These are phyloP conservation scores for Melanchra persicariae DNA, from an alignment of 2,888 invertebrate species.

Conservation along the genomic window DNA sequence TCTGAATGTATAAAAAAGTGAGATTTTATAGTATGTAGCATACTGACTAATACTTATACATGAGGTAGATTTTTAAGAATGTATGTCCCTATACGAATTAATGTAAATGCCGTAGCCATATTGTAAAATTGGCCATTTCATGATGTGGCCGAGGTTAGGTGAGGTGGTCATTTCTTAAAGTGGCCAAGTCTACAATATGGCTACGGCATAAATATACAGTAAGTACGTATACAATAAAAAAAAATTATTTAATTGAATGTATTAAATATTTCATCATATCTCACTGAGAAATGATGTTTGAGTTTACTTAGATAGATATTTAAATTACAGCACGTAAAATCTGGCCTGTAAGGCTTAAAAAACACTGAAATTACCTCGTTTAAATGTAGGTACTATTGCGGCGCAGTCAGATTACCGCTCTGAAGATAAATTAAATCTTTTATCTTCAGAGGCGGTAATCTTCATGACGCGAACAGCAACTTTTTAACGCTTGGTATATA, in stretches of 20 bases:
- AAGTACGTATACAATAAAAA: constrained; percentile 7
- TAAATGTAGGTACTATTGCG: not conserved
- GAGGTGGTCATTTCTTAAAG: too few species aligned
- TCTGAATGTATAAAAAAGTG: not conserved
- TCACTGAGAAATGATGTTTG: not conserved
- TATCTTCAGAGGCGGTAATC: too few species aligned
- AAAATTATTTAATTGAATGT: constrained; percentile 4
- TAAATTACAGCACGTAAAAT: not conserved
- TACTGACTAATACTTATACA: constrained; percentile 23
- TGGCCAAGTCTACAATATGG: too few species aligned
- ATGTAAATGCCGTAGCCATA: not conserved
- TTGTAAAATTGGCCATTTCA: too few species aligned
- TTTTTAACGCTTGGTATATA: too few species aligned
- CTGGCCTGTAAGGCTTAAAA: not conserved
- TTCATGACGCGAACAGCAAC: not conserved
- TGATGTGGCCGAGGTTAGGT: too few species aligned
- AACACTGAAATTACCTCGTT: not conserved
- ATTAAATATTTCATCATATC: constrained; percentile 17
- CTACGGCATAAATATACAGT: not conserved
- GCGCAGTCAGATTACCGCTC: too few species aligned
- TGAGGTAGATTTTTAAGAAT: not conserved
- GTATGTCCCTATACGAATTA: constrained; percentile 1
- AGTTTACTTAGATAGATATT: not conserved
- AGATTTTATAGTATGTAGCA: constrained; percentile 38
- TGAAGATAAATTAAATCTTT: too few species aligned